Evolutionary conservation across 2,113 vertebrate genomes (phyloP).

Genomic region (Syrmaticus mikado): DNA sequence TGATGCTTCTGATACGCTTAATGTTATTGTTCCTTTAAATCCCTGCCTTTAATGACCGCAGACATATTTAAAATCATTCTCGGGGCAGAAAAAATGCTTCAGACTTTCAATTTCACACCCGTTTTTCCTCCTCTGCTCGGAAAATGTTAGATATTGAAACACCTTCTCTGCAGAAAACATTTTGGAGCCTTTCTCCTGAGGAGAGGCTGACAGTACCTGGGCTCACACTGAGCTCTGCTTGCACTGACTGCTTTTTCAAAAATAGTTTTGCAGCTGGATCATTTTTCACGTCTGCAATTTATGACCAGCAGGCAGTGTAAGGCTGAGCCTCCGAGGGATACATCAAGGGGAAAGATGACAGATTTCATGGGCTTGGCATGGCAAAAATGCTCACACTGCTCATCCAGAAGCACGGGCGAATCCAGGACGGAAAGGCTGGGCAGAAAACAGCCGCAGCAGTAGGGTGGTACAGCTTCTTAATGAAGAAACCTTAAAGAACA

Average conservation of each 20-base stretch:
- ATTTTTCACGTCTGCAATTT: conserved; percentile 22
- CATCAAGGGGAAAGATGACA: conserved; percentile 11
- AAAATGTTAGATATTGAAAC: background rate
- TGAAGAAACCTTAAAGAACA: background rate
- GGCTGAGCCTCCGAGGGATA: conserved; percentile 1
- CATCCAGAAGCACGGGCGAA: background rate
- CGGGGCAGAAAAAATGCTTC: conserved; percentile 14
- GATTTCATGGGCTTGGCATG: background rate
- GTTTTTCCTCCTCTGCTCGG: background rate
- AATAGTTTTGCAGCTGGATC: conserved; percentile 30
- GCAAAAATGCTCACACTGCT: background rate
- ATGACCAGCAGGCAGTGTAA: background rate
- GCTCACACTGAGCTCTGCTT: background rate
- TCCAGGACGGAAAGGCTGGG: background rate
- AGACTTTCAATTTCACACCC: conserved; percentile 31
- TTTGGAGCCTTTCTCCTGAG: background rate
- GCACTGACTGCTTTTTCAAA: background rate
- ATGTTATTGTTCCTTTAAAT: conserved; percentile 58
- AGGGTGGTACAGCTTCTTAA: background rate
- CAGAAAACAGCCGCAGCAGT: background rate
- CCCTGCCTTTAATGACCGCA: conserved; percentile 55
- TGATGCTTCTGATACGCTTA: conserved; percentile 55
- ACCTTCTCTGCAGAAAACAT: background rate
- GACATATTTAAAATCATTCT: conserved; percentile 60
- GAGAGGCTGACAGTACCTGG: background rate